phyloP scores from a whole-genome alignment of 2,888 invertebrate genomes.

The Oscheius sp. region DNA sequence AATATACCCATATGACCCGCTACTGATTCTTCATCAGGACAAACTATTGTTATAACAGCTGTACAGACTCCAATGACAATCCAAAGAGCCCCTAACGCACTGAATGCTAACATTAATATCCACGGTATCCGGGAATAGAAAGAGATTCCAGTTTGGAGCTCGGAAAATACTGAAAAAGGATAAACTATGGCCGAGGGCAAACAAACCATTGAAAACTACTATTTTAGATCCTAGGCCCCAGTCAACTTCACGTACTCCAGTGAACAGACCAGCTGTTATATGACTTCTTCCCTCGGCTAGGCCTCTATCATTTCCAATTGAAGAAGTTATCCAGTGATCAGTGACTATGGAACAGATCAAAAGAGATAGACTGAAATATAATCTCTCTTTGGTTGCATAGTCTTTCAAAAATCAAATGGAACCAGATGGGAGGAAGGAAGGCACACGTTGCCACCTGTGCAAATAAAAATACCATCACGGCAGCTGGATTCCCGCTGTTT shows the following conservation, averaged over 20 bases:
- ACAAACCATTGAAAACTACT: slow-evolving; percentile 16
- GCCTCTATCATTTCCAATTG: slow-evolving; percentile 30
- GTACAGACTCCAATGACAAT: slow-evolving; percentile 9
- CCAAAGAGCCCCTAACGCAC: slow-evolving; percentile 23
- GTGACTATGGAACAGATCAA: slow-evolving; percentile 16
- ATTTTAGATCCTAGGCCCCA: slow-evolving; percentile 30
- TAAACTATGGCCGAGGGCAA: neutral
- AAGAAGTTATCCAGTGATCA: slow-evolving; percentile 27
- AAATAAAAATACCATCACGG: no score
- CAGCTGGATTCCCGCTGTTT: neutral
- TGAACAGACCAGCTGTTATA: slow-evolving; percentile 17
- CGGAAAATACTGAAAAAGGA: slow-evolving; percentile 17
- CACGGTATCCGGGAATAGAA: slow-evolving; percentile 31
- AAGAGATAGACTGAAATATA: slow-evolving; percentile 27
- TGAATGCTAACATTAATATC: slow-evolving; percentile 25
- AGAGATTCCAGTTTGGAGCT: slow-evolving; percentile 11
- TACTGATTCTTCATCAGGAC: neutral
- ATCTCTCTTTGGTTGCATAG: neutral
- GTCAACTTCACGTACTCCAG: slow-evolving; percentile 26
- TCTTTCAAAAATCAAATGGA: no score
- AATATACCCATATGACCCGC: slow-evolving; percentile 8
- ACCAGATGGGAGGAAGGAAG: no score
- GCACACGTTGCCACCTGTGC: no score
- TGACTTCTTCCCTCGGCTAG: slow-evolving; percentile 20
- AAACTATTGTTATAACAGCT: slow-evolving; percentile 10